Evolutionary conservation across 1,140 invertebrate species (phyloP).

Genomic region (Luehdorfia chinensis): DNA sequence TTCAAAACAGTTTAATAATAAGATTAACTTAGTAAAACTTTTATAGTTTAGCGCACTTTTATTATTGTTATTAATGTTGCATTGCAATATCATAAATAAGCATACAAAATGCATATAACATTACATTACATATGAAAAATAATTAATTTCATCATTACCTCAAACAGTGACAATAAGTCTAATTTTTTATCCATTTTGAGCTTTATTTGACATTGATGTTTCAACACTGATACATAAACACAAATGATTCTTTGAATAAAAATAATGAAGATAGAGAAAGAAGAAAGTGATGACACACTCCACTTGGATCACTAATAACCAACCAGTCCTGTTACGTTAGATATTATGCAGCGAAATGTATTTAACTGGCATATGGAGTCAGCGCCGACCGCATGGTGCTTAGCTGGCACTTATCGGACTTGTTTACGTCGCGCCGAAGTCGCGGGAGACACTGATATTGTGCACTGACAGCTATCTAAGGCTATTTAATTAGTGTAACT

Average conservation of each 20-base stretch:
- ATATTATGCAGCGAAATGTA: constrained; percentile 23
- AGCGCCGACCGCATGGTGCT: constrained; percentile 68
- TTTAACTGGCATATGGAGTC: constrained; percentile 58
- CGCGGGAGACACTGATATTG: constrained; percentile 1
- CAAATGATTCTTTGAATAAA: constrained; percentile 35
- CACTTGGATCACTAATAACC: constrained; percentile 11
- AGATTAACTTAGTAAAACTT: too few species aligned
- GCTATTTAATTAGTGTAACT: constrained; percentile 6
- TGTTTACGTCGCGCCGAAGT: constrained; percentile 44
- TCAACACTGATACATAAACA: constrained; percentile 41
- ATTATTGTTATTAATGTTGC: too few species aligned
- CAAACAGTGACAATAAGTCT: constrained; percentile 71
- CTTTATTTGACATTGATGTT: constrained; percentile 33
- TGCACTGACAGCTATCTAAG: background rate
- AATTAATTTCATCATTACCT: too few species aligned
- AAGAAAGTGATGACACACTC: constrained; percentile 23
- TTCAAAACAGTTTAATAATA: too few species aligned
- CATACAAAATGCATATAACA: too few species aligned
- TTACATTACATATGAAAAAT: background rate
- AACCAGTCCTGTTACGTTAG: constrained; percentile 22
- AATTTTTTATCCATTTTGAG: constrained; percentile 72
- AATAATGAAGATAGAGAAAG: constrained; percentile 15
- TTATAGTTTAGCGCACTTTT: too few species aligned
- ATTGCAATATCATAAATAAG: too few species aligned
- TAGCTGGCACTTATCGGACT: constrained; percentile 52